These are phyloP conservation scores for Pollenia angustigena DNA, from an alignment of 2,888 invertebrate species.

Conservation along the genomic window DNA sequence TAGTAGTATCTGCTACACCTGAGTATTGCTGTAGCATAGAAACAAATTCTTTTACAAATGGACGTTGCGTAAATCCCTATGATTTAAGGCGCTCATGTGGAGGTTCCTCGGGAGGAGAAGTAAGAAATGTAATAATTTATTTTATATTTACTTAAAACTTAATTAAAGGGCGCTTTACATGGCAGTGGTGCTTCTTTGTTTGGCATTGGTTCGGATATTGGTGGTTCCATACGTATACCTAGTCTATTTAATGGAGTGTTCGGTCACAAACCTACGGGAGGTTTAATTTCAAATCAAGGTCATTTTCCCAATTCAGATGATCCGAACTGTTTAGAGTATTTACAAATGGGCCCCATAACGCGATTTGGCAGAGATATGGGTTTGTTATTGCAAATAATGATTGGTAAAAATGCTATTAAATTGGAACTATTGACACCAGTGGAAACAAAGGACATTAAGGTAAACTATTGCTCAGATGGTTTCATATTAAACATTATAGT, in stretches of 20 bases:
- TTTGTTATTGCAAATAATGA: conserved; percentile 87
- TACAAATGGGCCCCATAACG: conserved; percentile 90
- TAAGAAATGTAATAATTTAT: conserved; percentile 77
- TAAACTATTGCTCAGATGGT: conserved; percentile 74
- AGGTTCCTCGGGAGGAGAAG: conserved; percentile 96
- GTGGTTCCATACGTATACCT: conserved; percentile 94
- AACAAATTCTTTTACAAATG: conserved; percentile 90
- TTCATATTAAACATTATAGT: not conserved
- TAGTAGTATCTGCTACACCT: conserved; percentile 93
- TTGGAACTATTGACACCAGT: conserved; percentile 86
- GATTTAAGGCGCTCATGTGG: conserved; percentile 90
- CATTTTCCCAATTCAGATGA: conserved; percentile 87
- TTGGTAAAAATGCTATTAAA: conserved; percentile 83
- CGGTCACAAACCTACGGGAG: conserved; percentile 93
- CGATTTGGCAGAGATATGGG: conserved; percentile 91
- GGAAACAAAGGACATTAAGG: conserved; percentile 84
- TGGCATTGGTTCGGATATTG: conserved; percentile 93
- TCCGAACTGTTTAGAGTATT: conserved; percentile 84
- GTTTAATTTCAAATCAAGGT: conserved; percentile 86
- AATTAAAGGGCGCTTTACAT: conserved; percentile 88
- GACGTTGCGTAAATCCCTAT: conserved; percentile 93
- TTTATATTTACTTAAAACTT: conserved; percentile 6
- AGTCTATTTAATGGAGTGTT: conserved; percentile 94
- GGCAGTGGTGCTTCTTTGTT: conserved; percentile 90
- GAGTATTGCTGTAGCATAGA: conserved; percentile 96